Evolutionary conservation across 2,113 vertebrate genomes (phyloP).

Genomic region (Trogon surrucura): DNA sequence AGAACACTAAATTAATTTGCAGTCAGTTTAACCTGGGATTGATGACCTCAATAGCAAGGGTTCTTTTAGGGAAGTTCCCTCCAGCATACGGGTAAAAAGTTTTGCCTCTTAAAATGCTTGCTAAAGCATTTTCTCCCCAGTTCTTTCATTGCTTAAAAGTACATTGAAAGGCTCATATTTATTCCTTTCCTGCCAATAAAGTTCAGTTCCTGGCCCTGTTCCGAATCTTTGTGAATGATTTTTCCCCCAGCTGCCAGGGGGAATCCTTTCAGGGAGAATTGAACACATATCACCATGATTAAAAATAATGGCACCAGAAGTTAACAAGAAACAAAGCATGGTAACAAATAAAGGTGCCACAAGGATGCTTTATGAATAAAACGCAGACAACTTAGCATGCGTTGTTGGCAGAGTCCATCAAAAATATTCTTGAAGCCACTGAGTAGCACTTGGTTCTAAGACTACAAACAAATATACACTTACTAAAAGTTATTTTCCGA

Average conservation of each 20-base stretch:
- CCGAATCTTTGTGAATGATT: not conserved
- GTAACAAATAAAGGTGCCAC: not conserved
- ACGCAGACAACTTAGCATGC: not conserved
- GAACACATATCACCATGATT: not conserved
- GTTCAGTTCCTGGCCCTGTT: not conserved
- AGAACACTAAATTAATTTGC: not conserved
- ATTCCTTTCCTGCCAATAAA: not conserved
- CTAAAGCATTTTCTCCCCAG: not conserved
- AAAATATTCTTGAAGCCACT: not conserved
- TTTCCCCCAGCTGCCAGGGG: not conserved
- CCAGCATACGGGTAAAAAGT: not conserved
- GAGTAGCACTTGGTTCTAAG: not conserved
- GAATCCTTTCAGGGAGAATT: not conserved
- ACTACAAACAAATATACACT: not conserved
- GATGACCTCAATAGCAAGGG: not conserved
- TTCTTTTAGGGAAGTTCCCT: not conserved
- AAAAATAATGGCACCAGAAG: not conserved
- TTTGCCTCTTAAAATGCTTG: not conserved
- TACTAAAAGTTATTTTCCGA: not conserved
- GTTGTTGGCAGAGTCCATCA: not conserved
- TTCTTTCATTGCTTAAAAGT: not conserved
- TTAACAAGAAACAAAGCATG: not conserved
- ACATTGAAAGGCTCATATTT: not conserved
- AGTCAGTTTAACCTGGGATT: not conserved
- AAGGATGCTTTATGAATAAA: not conserved